A percentile compares a stretch with the other conserved stretches of the same genome.
phyloP scores from a whole-genome alignment of 2,113 vertebrate genomes.

The Catharus fuscescens region DNA sequence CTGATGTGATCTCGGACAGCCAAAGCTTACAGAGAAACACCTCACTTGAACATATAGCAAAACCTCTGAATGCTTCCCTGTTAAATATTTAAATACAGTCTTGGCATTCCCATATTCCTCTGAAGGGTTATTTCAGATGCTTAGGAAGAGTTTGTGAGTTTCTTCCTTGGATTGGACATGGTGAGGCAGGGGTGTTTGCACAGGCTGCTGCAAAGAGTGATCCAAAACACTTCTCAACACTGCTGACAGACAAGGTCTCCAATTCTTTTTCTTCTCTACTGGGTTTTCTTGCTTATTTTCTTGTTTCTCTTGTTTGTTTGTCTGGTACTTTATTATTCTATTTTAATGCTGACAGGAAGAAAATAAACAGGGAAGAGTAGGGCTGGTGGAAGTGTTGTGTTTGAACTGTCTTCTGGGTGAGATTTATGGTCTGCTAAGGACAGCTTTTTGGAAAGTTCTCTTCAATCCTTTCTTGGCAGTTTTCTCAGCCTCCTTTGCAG shows the following conservation, averaged over 20 bases:
- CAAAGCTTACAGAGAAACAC: not conserved
- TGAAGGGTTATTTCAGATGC: not conserved
- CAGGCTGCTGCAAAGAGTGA: not conserved
- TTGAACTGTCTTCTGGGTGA: conserved; percentile 19
- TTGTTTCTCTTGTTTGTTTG: not conserved
- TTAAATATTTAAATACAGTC: not conserved
- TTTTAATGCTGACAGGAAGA: conserved; percentile 54
- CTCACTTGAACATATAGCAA: not conserved
- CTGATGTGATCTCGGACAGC: not conserved
- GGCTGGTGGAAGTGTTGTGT: conserved; percentile 21
- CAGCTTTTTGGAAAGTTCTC: conserved; percentile 37
- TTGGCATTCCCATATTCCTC: not conserved
- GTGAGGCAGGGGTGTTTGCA: not conserved
- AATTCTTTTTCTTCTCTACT: not conserved
- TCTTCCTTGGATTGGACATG: accelerated
- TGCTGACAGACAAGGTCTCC: not conserved
- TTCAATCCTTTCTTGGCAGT: conserved; percentile 23
- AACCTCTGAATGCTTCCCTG: not conserved
- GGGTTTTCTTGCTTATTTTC: conserved; percentile 8
- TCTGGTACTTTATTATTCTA: conserved; percentile 19
- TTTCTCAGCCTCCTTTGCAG: not conserved
- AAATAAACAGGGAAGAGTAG: conserved; percentile 51
- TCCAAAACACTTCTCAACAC: not conserved
- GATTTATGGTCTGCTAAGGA: conserved; percentile 49
- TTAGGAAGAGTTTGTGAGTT: not conserved